Evolutionary conservation across 2,888 invertebrate species (phyloP).

Genomic region (Drosophila borborema): DNA sequence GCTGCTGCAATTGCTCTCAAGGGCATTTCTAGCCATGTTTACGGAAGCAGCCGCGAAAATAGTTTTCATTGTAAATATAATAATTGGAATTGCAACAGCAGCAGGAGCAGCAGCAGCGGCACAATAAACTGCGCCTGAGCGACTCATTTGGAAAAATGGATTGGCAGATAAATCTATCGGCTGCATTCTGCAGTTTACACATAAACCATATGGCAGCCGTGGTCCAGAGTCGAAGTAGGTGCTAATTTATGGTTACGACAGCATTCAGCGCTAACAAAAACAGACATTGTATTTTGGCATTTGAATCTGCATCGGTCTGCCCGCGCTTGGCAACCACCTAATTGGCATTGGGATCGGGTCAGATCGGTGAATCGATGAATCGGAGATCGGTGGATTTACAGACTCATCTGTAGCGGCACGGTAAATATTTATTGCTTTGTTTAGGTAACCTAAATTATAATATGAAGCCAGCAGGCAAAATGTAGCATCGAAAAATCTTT

Average conservation of each 20-base stretch:
- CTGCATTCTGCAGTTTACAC: constrained; percentile 62
- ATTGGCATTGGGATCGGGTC: constrained; percentile 32
- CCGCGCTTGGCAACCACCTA: constrained; percentile 54
- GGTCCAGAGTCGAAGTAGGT: constrained; percentile 59
- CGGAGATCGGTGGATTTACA: constrained; percentile 29
- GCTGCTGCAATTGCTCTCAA: constrained; percentile 32
- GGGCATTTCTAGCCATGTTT: constrained; percentile 59
- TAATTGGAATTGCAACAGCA: constrained; percentile 46
- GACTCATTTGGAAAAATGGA: constrained; percentile 68
- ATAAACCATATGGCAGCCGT: constrained; percentile 65
- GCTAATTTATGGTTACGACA: constrained; percentile 73
- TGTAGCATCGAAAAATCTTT: constrained; percentile 7
- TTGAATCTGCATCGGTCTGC: constrained; percentile 38
- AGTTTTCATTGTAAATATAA: constrained; percentile 56
- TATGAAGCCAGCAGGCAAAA: constrained; percentile 59
- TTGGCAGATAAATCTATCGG: constrained; percentile 68
- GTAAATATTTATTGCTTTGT: constrained; percentile 67
- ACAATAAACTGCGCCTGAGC: constrained; percentile 41
- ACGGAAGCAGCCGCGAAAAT: constrained; percentile 58
- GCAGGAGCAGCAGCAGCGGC: neutral
- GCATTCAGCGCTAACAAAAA: constrained; percentile 31
- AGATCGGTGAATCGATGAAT: neutral
- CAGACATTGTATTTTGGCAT: constrained; percentile 53
- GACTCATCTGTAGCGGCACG: constrained; percentile 41
- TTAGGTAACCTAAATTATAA: constrained; percentile 72